Evolutionary conservation across 2,797 vertebrate genomes (phyloP), one percentile per base, ranked within the genome.

Genomic region (Merluccius polli): DNA sequence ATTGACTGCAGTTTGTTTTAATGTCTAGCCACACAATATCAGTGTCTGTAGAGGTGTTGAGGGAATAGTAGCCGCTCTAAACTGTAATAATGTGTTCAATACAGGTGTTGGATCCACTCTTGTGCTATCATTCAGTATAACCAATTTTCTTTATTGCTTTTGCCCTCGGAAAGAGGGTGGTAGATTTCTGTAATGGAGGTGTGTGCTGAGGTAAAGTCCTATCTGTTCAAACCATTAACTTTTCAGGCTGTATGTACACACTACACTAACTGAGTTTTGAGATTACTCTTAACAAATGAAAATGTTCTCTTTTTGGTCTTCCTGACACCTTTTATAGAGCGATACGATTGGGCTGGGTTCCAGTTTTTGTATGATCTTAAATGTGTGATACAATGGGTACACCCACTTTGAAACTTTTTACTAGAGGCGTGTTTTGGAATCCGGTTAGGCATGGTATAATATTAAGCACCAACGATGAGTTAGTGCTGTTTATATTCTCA

Each of bases 11-110:
- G 15, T 72, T 3, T 35, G 21, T 75, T 74, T 63, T 63, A 63
- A 63, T 27, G 72, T 76, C 73, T 32, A 18, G 67, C 27, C 29
- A 69, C 27, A 69, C 67, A 31, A 12, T 31, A 69, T 69, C 67
- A 0, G 5, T 30, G 67, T 69, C 67, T 69, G 67, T n/a, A 9
- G 27, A 68, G 27, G 11, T 31, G 65, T 31, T 3, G 65, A 13
- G 15, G 5, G 65, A 31, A 68, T 31, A 16, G 27, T 29, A 31
- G 65, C 29, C 11, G 65, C 13, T 67, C 63, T 67, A 30, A 30
- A 67, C 24, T 31, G 30, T 31, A 18, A 31, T 31, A 29, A 69
- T 69, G 12, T 69, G 29, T 13, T n/a, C 29, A 15, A 69, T 69
- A 18, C 67, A 30, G 29, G 30, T 32, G 27, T 16, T 31, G 15